Conservation (phyloP, 2,113 vertebrate species). For the Nerophis ophidion region DNA sequence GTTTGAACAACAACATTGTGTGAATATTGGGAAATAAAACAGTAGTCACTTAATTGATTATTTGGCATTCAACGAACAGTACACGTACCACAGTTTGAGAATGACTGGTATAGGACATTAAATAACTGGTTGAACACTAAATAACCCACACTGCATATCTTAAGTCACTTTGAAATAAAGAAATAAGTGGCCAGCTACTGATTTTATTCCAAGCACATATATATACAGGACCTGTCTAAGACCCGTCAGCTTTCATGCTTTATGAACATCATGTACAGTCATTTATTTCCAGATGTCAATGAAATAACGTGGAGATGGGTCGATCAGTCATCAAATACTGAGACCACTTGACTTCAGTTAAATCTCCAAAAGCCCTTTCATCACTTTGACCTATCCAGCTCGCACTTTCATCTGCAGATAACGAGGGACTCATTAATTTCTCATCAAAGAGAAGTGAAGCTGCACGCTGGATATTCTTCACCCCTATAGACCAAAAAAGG, state of each 20-base stretch:
- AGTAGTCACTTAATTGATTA: no score
- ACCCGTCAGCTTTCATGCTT: constrained; percentile 22
- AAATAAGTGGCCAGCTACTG: not conserved
- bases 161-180: not conserved
- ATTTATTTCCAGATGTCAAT: constrained; percentile 26
- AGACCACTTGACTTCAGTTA: constrained; percentile 38
- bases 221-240: not conserved
- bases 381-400: constrained; percentile 52
- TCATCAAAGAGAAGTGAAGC: constrained; percentile 55
- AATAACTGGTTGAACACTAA: not conserved
- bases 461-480: constrained; percentile 35
- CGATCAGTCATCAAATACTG: constrained; percentile 32
- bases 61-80: no score
- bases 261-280: constrained; percentile 19
- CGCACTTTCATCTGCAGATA: constrained; percentile 56
- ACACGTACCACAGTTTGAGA: no score
- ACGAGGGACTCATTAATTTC: constrained; percentile 56
- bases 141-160: not conserved
- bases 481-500: constrained; percentile 12
- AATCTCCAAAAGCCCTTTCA: constrained; percentile 51
- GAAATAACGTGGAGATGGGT: constrained; percentile 24
- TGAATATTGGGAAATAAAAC: no score
- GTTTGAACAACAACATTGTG: no score
- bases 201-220: not conserved
- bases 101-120: no score